Base-by-base conservation (phyloP, 2,888 invertebrate species). In the Chaetoderma sp. region DNA sequence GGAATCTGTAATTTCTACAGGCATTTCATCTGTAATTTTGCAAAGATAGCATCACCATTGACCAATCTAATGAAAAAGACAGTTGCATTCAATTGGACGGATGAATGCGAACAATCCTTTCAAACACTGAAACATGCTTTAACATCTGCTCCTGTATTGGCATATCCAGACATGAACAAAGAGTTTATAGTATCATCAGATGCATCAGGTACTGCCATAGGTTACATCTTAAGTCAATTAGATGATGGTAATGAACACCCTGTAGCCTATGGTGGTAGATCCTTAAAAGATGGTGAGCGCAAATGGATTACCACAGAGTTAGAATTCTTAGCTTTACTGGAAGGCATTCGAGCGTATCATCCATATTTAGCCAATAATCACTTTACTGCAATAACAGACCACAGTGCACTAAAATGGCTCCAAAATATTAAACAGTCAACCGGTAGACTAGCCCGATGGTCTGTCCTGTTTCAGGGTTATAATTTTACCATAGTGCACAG, bases 1-100 rank as follows among this genome's bases (percentile, higher is more conserved):
- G 59, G 59, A 18, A 25, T 56, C 6, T 56, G 56, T 21, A 81
- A 83, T 70, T 85, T 79, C 72, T 84, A 84, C 65, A 72, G 75
- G 4, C 75, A 75, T 56, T 86, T 85, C 72, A 63, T 83, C 1
- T 72, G 72, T 4, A 72, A 74, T 25, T 60, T 80, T 1, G 61
- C 80, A 6, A 62, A 59, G 0, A 67, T 76, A 4, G 61, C 76
- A 45, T 66, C 65, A 23, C 82, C 81, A 0, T 60, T 84, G 13
- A 74, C 82, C 65, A 30, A 55, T 0, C 57, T 80, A n/a, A 65
- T 79, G 27, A 72, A 72, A 63, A 77, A 72, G 45, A 70, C 75
- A 52, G 49, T 52, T 27, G 57, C 60, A 27, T 80, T 73, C 33
- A 36, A 61, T 10, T 82, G 81, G 80, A 64, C 61, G 1, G 61